These are phyloP conservation scores for Cynopterus brachyotis DNA, from an alignment of 2,113 vertebrate genomes.

Conservation along the genomic window DNA sequence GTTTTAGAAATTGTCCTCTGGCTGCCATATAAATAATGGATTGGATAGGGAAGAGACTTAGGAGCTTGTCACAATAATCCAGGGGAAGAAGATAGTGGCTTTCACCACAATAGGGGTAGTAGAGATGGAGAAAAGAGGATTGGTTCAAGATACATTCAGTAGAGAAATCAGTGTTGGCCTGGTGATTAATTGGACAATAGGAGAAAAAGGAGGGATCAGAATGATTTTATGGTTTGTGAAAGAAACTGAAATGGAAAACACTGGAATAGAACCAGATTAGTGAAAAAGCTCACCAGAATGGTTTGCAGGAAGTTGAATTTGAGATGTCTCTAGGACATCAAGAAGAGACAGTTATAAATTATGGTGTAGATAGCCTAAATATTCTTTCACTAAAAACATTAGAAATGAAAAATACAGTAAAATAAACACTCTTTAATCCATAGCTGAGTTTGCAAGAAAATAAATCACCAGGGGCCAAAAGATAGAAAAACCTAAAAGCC, in stretches of 20 bases:
- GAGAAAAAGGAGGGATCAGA: not conserved
- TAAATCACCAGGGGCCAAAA: not conserved
- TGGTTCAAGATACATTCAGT: not conserved
- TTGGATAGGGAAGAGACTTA: not conserved
- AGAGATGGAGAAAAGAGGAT: not conserved
- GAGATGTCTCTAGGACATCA: not conserved
- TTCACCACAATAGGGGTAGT: not conserved
- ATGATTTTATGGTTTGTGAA: not conserved
- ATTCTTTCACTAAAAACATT: not conserved
- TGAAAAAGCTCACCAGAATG: not conserved
- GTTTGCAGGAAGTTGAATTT: not conserved
- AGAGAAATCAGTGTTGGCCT: not conserved
- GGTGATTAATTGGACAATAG: not conserved
- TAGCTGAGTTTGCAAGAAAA: not conserved
- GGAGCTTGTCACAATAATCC: not conserved
- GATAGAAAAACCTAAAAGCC: not conserved
- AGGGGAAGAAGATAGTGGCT: not conserved
- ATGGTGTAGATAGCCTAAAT: not conserved
- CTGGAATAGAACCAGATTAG: not conserved
- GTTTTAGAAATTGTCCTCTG: not conserved
- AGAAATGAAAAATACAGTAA: not conserved
- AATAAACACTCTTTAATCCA: not conserved
- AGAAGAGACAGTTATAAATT: not conserved
- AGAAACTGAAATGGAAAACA: not conserved
- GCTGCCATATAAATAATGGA: not conserved